phyloP scores from a whole-genome alignment of 2,888 invertebrate genomes.

The Noctua pronuba region DNA sequence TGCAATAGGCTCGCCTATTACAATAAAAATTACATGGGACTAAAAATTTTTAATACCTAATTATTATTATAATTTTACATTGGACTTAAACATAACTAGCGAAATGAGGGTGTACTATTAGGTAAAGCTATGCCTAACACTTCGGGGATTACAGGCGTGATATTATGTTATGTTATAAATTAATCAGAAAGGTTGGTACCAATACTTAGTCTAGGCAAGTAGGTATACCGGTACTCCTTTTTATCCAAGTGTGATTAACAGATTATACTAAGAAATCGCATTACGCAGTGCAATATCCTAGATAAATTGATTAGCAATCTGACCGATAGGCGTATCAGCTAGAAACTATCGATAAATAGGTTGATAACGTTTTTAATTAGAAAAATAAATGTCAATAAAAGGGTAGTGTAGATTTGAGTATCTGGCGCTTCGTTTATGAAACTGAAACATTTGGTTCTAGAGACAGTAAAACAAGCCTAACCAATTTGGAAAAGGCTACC shows the following conservation, averaged over 20 bases:
- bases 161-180: neutral
- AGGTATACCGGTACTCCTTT: neutral
- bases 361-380: slow-evolving; percentile 17
- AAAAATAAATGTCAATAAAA: slow-evolving; percentile 6
- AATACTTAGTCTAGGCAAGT: neutral
- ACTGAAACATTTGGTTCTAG: neutral
- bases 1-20: too few species aligned
- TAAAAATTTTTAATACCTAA: too few species aligned
- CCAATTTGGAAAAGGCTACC: neutral
- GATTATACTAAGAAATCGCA: slow-evolving; percentile 22
- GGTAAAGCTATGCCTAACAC: too few species aligned
- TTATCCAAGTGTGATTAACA: slow-evolving; percentile 3
- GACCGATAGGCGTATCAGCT: slow-evolving; percentile 13
- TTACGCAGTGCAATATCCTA: slow-evolving; percentile 25
- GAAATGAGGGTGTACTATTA: too few species aligned
- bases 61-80: too few species aligned
- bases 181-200: neutral
- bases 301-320: slow-evolving; percentile 33
- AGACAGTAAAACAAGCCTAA: neutral
- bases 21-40: too few species aligned
- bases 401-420: neutral
- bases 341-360: slow-evolving; percentile 18
- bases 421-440: neutral
- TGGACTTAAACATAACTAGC: too few species aligned
- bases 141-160: too few species aligned